Conservation (phyloP, 1,140 invertebrate species). For the Drosophila fuyamai region DNA sequence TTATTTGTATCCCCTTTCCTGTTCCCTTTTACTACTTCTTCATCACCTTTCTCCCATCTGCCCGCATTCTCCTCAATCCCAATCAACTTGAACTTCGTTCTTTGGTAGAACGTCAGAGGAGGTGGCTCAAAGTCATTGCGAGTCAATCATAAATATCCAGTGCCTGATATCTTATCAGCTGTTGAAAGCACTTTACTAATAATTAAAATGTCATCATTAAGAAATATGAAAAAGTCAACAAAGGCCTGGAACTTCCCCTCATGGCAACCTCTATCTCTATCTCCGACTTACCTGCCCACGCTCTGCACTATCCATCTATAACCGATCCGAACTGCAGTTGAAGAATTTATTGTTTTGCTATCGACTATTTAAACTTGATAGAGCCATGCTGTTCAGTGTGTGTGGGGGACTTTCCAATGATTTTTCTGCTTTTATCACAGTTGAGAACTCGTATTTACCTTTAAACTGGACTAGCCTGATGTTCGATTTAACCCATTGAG, state of each 20-base stretch:
- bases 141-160: slow-evolving; percentile 71
- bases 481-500: slow-evolving; percentile 14
- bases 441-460: slow-evolving; percentile 49
- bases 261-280: slow-evolving; percentile 12
- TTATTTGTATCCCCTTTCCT: slow-evolving; percentile 7
- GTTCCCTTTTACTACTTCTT: neutral
- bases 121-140: slow-evolving; percentile 35
- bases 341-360: slow-evolving; percentile 75
- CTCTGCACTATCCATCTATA: slow-evolving; percentile 10
- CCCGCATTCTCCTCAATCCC: slow-evolving; percentile 11
- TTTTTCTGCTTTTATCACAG: slow-evolving; percentile 38
- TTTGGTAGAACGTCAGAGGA: slow-evolving; percentile 17
- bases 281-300: slow-evolving; percentile 5
- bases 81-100: slow-evolving; percentile 55
- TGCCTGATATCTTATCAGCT: slow-evolving; percentile 76
- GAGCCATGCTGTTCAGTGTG: slow-evolving; percentile 12
- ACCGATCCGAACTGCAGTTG: slow-evolving; percentile 54
- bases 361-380: slow-evolving; percentile 76
- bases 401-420: slow-evolving; percentile 11
- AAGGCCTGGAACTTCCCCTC: slow-evolving; percentile 34
- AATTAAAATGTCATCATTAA: slow-evolving; percentile 84
- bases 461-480: slow-evolving; percentile 56
- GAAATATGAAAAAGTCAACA: slow-evolving; percentile 83
- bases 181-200: slow-evolving; percentile 82
- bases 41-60: slow-evolving; percentile 13